phyloP scores from a whole-genome alignment of 1,140 invertebrate genomes.

The Drosophila bocki region DNA sequence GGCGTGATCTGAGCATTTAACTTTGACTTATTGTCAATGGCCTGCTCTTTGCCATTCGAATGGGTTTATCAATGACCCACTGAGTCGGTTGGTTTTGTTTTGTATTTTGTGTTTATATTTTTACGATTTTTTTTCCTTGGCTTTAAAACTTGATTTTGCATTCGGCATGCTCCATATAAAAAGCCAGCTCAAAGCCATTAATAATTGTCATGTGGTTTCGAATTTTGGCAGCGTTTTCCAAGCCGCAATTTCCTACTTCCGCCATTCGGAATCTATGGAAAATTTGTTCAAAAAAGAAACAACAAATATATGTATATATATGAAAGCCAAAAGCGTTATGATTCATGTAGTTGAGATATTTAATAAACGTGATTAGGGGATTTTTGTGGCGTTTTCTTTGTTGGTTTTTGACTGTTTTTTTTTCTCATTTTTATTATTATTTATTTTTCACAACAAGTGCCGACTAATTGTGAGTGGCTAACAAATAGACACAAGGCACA shows the following conservation, averaged over 20 bases:
- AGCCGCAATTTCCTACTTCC: conserved; percentile 63
- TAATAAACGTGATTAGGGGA: conserved; percentile 59
- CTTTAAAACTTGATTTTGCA: conserved; percentile 41
- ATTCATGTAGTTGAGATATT: conserved; percentile 52
- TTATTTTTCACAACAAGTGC: conserved; percentile 38
- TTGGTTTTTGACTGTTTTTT: not conserved
- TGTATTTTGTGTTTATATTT: conserved; percentile 1
- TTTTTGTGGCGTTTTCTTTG: conserved; percentile 8
- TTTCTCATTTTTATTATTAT: not conserved
- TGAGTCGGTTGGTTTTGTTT: conserved; percentile 10
- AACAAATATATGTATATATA: not conserved
- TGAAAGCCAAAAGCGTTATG: conserved; percentile 23
- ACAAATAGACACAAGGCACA: conserved; percentile 24
- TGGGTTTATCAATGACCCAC: conserved; percentile 42
- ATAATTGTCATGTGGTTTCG: conserved; percentile 48
- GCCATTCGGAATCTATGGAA: conserved; percentile 66
- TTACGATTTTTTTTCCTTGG: not conserved
- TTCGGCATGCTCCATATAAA: conserved; percentile 54
- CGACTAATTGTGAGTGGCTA: conserved; percentile 36
- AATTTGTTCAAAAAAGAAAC: conserved; percentile 32
- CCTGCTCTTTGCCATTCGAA: conserved; percentile 39
- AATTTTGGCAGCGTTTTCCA: conserved; percentile 56
- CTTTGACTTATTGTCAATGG: conserved; percentile 9
- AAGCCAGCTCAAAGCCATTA: conserved; percentile 46
- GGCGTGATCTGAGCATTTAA: not conserved